Percentiles rank a stretch among this genome's conserved stretches.
Conservation (phyloP, 2,113 vertebrate genomes). For the Toxotes chatareus region DNA sequence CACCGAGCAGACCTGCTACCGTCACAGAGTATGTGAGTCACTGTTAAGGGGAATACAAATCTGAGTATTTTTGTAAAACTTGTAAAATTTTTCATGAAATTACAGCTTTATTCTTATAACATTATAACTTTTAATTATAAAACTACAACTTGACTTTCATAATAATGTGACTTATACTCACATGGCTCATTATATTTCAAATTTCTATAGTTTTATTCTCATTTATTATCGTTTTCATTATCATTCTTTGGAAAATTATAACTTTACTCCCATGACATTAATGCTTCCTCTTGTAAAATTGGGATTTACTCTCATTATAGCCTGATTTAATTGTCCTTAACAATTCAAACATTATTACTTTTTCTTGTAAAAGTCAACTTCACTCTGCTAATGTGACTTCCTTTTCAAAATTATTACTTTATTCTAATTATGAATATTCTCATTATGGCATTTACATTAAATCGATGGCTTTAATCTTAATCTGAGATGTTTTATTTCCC, state of each 20-base stretch:
- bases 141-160: background rate
- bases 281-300: background rate
- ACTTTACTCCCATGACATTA: background rate
- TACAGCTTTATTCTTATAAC: background rate
- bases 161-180: background rate
- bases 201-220: background rate
- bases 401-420: background rate
- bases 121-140: background rate
- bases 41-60: background rate
- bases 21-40: background rate
- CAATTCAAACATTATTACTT: background rate
- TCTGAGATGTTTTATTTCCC: background rate
- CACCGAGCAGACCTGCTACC: background rate
- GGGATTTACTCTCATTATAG: background rate
- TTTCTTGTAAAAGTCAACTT: background rate
- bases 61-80: background rate
- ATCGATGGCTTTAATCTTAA: background rate
- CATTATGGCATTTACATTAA: background rate
- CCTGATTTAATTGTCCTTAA: background rate
- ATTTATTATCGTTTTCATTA: background rate
- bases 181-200: too few species aligned
- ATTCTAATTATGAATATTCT: background rate
- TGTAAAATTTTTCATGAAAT: background rate
- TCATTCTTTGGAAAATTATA: background rate
- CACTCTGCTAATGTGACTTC: background rate